phyloP scores from a whole-genome alignment of 2,113 vertebrate species.

The Pituophis catenifer region DNA sequence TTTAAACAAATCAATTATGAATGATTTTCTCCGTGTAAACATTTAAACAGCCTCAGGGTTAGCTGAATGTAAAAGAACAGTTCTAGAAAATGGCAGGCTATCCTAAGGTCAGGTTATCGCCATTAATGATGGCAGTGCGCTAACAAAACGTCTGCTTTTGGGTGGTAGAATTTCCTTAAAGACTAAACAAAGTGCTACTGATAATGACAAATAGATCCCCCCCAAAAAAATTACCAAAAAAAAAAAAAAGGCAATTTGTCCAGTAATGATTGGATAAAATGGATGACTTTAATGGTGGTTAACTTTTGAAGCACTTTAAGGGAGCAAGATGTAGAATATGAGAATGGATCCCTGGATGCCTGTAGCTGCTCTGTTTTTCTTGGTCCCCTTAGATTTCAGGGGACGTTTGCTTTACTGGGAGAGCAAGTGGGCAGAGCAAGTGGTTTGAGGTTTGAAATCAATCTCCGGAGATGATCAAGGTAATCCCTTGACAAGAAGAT shows the following conservation, averaged over 20 bases:
- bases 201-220: slow-evolving; percentile 44
- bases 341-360: background rate
- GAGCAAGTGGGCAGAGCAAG: background rate
- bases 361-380: background rate
- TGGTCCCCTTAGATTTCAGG: background rate
- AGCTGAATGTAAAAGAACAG: slow-evolving; percentile 69
- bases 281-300: background rate
- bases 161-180: slow-evolving; percentile 53
- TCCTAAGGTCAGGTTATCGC: slow-evolving; percentile 61
- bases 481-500: background rate
- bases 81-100: slow-evolving; percentile 71
- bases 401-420: accelerated
- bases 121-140: slow-evolving; percentile 55
- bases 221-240: background rate
- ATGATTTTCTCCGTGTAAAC: slow-evolving; percentile 72
- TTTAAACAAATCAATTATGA: slow-evolving; percentile 73
- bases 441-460: background rate
- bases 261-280: background rate
- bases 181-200: slow-evolving; percentile 62
- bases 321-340: no score
- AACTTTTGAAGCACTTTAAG: slow-evolving; percentile 8
- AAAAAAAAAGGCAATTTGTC: background rate
- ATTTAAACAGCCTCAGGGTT: slow-evolving; percentile 70
- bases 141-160: slow-evolving; percentile 57
- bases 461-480: background rate